Evolutionary conservation across 2,888 invertebrate species (phyloP), one percentile per base, ranked within the genome.

Genomic region (Notocelia uddmanniana): DNA sequence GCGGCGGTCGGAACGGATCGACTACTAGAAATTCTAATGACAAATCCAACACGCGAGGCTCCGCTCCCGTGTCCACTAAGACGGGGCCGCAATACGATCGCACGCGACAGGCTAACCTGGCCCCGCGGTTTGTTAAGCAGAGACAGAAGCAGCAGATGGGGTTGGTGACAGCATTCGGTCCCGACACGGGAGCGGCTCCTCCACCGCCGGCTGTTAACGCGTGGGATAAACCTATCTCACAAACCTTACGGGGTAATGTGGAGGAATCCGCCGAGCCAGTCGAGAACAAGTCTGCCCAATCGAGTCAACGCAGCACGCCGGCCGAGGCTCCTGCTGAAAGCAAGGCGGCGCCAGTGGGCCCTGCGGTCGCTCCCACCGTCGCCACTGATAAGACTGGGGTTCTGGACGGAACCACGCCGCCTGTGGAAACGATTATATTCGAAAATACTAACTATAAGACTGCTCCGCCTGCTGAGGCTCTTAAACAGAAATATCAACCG

Each of bases 401-500:
- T 0, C 88, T 97, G 37, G 96, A 97, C 82, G 96, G 97, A 31
- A 94, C 96, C 3, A 96, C 97, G 6, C 96, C 97, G 0, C 97
- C 97, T 1, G 97, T 97, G 21, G 97, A 97, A 84, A 98, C 98
- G 0, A 96, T 98, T 67, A 98, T 98, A 76, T 98, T 98, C 84
- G 98, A 98, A 84, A 98, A 98, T 85, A 98, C 98, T 1, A 98
- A 98, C 87, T 98, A 97, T 85, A 97, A 97, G 85, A 95, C 96
- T 76, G 96, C 95, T 70, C 95, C 96, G 19, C 95, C 96, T 19
- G 96, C 95, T 69, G 94, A 95, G 73, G 95, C 94, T 37, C 94
- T 96, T 74, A 96, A 96, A 85, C 94, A 95, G 60, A 96, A 96
- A 85, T 95, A 95, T 86, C 93, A 90, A 79, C 89, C 93, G 3